These are phyloP conservation scores for Gadopsis marmoratus DNA, from an alignment of 2,797 vertebrate genomes.

Conservation along the genomic window DNA sequence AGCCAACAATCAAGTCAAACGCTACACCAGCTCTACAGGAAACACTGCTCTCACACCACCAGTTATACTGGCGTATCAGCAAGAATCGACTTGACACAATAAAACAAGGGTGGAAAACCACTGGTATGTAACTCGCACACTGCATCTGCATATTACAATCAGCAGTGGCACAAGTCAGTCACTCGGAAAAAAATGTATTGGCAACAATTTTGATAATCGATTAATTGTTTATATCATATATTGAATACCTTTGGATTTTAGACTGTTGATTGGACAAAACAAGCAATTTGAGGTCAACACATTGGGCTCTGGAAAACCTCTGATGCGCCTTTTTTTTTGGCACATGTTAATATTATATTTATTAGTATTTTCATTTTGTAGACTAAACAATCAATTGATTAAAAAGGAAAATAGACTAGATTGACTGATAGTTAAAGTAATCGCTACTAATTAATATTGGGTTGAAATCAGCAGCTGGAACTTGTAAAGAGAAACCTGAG, in stretches of 20 bases:
- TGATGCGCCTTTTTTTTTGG: background rate
- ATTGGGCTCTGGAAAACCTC: background rate
- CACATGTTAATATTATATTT: too few species aligned
- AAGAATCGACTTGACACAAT: background rate
- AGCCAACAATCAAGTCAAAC: slow-evolving; percentile 4
- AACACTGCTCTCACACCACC: background rate
- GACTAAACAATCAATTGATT: background rate
- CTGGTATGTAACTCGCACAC: background rate
- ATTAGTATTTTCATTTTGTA: background rate
- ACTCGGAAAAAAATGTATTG: accelerated
- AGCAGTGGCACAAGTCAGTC: background rate
- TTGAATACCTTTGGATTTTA: background rate
- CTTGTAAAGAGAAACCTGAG: background rate
- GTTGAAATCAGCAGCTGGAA: background rate
- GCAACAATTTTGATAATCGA: background rate
- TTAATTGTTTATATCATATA: background rate
- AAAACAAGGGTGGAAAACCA: background rate
- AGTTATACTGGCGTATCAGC: background rate
- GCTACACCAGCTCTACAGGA: background rate
- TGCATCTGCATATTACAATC: background rate
- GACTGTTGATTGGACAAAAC: background rate
- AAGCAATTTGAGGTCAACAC: background rate
- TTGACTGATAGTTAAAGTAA: slow-evolving; percentile 2
- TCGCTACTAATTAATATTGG: background rate
- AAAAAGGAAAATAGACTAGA: background rate